Evolutionary conservation across 2,797 vertebrate species (phyloP).

Genomic region (Peromyscus nudipes): DNA sequence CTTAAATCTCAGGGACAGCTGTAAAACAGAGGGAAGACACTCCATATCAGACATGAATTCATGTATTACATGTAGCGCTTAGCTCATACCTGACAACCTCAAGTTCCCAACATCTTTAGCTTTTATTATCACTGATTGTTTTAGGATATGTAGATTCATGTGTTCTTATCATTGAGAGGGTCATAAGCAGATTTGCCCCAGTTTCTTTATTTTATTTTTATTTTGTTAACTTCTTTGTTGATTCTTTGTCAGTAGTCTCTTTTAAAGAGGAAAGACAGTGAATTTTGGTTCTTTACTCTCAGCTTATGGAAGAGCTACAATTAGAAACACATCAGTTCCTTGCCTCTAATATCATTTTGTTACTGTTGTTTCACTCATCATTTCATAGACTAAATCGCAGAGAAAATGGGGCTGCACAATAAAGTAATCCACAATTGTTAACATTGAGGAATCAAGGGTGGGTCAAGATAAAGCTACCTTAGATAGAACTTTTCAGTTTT

Average conservation of each 20-base stretch:
- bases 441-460: not conserved
- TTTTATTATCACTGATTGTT: not conserved
- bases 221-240: too few species aligned
- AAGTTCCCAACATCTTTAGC: not conserved
- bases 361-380: not conserved
- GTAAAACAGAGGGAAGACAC: too few species aligned
- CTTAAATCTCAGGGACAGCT: not conserved
- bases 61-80: not conserved
- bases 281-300: not conserved
- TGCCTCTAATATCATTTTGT: not conserved
- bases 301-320: not conserved
- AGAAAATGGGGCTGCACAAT: not conserved
- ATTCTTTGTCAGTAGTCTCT: not conserved
- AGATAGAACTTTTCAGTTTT: not conserved
- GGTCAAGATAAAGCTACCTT: not conserved
- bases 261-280: not conserved
- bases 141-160: not conserved
- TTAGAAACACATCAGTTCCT: not conserved
- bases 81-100: not conserved
- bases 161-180: not conserved
- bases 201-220: too few species aligned
- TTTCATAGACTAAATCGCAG: not conserved
- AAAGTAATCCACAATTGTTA: not conserved
- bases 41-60: not conserved
- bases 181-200: not conserved